Percentiles rank a stretch among this genome's conserved stretches.
These are phyloP conservation scores for Steinernema scapterisci DNA, from an alignment of 2,888 invertebrate species.

Conservation along the genomic window DNA sequence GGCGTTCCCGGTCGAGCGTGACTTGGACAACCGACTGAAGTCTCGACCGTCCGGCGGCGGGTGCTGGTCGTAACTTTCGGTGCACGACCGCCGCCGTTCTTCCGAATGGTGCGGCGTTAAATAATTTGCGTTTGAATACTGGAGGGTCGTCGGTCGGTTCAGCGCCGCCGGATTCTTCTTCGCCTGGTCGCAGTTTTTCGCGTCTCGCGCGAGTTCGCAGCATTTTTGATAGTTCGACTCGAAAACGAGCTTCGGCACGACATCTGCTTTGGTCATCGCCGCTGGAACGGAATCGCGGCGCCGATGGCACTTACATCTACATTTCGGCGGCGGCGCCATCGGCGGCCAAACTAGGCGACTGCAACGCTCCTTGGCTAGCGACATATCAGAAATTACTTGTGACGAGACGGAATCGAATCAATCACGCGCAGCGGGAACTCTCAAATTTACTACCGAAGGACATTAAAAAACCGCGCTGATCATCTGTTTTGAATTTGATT, in stretches of 20 bases:
- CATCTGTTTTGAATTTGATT: constrained; percentile 6
- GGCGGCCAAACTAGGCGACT: background rate
- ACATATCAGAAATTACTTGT: background rate
- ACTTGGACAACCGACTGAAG: background rate
- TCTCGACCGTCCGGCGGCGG: background rate
- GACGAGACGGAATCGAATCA: background rate
- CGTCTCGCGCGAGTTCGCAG: constrained; percentile 12
- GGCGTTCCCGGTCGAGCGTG: background rate
- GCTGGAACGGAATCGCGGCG: constrained; percentile 14
- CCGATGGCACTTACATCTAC: constrained; percentile 24
- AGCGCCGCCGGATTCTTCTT: background rate
- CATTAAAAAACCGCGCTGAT: constrained; percentile 8
- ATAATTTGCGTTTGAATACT: background rate
- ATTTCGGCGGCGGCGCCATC: constrained; percentile 16
- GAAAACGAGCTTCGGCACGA: constrained; percentile 9
- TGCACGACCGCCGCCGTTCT: background rate
- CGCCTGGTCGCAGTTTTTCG: constrained; percentile 25
- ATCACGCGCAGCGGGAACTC: background rate
- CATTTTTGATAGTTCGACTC: constrained; percentile 12
- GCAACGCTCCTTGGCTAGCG: background rate
- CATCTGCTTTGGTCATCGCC: background rate
- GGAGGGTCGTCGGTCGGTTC: constrained; percentile 11
- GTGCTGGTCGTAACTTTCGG: constrained; percentile 14
- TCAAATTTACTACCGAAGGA: background rate
- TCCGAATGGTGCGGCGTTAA: background rate